phyloP scores from a whole-genome alignment of 1,140 invertebrate species.

The Stegodyphus dumicola region DNA sequence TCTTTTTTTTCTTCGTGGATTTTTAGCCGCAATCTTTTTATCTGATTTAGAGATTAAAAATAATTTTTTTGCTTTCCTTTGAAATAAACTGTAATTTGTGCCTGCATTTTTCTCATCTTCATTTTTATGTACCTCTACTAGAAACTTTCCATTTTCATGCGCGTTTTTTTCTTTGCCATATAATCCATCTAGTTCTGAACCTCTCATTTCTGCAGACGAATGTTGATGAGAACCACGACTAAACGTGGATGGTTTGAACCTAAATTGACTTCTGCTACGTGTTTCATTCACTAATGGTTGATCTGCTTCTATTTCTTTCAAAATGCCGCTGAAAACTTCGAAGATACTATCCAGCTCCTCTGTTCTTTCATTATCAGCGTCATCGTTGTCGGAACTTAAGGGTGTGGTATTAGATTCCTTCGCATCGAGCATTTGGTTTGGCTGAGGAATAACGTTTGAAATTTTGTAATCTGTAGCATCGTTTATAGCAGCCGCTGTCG shows the following conservation, averaged over 20 bases:
- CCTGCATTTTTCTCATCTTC: neutral
- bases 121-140: slow-evolving; percentile 38
- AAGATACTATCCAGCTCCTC: neutral
- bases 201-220: neutral
- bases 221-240: slow-evolving; percentile 24
- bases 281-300: too few relatives aligned
- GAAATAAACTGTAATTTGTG: neutral
- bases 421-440: neutral
- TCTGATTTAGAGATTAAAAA: neutral
- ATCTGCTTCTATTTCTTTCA: slow-evolving; percentile 25
- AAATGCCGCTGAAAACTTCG: slow-evolving; percentile 45
- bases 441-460: slow-evolving; percentile 16
- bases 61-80: slow-evolving; percentile 35
- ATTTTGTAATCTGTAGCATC: slow-evolving; percentile 35
- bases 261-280: neutral
- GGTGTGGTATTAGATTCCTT: slow-evolving; percentile 25
- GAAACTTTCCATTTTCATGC: neutral
- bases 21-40: slow-evolving; percentile 22
- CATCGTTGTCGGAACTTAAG: neutral
- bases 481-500: slow-evolving; percentile 36
- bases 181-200: neutral
- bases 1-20: slow-evolving; percentile 32
- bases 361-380: neutral
- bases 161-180: neutral
- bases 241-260: slow-evolving; percentile 24